These are phyloP conservation scores for Mirounga angustirostris DNA, from an alignment of 2,113 vertebrate genomes.

Conservation along the genomic window DNA sequence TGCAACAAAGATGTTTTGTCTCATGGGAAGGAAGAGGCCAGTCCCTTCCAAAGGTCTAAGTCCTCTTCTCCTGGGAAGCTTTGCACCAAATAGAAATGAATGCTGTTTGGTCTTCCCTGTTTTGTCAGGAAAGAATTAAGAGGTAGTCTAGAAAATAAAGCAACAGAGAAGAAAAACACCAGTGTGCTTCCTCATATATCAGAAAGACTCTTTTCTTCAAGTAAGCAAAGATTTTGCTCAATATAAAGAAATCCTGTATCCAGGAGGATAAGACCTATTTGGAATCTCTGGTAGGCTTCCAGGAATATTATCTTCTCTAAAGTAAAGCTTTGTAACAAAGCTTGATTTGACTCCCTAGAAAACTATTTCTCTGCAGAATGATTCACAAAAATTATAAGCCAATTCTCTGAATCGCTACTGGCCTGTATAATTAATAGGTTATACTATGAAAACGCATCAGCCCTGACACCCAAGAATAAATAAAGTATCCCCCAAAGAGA, in stretches of 20 bases:
- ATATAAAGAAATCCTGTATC: constrained; percentile 8
- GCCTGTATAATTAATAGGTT: neutral
- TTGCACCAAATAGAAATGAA: neutral
- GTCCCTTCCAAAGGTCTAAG: neutral
- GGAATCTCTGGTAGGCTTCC: neutral
- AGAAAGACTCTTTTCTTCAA: neutral
- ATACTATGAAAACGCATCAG: neutral
- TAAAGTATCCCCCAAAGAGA: neutral
- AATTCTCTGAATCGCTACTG: neutral
- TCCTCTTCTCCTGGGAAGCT: neutral
- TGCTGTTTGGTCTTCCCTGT: neutral
- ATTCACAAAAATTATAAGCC: constrained; percentile 3
- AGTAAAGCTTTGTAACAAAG: constrained; percentile 32
- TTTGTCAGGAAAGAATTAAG: neutral
- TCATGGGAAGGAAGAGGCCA: neutral
- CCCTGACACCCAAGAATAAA: neutral
- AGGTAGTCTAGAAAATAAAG: neutral
- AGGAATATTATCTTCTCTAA: neutral
- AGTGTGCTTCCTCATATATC: neutral
- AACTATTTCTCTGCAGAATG: constrained; percentile 44
- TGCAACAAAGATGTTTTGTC: neutral
- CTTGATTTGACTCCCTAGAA: constrained; percentile 14
- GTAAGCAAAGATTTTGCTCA: neutral
- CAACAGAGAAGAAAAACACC: neutral
- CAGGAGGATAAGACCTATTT: neutral